Conservation (phyloP, 2,113 vertebrate species). For the Terrapene triunguis region DNA sequence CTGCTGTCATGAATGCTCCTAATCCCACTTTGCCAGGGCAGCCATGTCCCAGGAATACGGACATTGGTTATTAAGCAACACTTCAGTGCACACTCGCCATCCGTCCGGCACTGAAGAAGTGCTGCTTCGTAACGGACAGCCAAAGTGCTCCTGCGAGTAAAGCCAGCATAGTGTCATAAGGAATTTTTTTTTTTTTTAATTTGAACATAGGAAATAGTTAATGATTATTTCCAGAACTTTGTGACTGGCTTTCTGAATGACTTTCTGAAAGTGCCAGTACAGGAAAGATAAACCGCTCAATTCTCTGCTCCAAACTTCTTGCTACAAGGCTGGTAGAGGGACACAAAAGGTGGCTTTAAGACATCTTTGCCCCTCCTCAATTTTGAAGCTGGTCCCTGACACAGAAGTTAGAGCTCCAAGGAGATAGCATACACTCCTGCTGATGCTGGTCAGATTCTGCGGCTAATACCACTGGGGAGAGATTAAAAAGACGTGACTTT, state of each 20-base stretch:
- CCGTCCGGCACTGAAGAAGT: fast-evolving
- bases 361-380: too few species aligned
- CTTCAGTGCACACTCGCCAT: neutral
- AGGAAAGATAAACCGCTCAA: neutral
- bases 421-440: neutral
- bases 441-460: fast-evolving
- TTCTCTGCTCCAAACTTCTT: neutral
- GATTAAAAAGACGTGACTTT: neutral
- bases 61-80: fast-evolving
- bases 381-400: neutral
- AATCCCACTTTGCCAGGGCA: fast-evolving
- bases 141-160: neutral
- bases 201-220: constrained; percentile 35
- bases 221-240: constrained; percentile 48
- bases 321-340: neutral
- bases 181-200: neutral
- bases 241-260: constrained; percentile 5
- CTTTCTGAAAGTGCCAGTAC: constrained; percentile 37
- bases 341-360: neutral
- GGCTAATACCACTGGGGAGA: neutral
- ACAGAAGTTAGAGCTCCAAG: neutral
- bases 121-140: neutral
- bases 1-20: fast-evolving
- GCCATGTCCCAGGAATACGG: fast-evolving
- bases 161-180: constrained; percentile 43